Conservation (phyloP, 2,113 vertebrate species). For the Limnothrissa miodon region DNA sequence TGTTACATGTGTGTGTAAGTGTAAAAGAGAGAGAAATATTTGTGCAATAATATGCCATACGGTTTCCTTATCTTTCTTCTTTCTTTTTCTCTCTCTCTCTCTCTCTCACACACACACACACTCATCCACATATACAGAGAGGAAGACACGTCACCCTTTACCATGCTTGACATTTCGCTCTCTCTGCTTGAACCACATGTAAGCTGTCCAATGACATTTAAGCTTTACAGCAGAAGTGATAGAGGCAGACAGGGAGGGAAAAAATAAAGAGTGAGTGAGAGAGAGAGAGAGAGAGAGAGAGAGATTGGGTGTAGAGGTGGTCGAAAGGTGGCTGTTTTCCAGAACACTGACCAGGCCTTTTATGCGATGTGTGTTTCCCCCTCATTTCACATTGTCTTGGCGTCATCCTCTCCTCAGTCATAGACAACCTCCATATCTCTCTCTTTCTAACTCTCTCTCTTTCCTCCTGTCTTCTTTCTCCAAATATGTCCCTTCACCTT, state of each 20-base stretch:
- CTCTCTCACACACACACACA: constrained; percentile 21
- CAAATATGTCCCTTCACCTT: background rate
- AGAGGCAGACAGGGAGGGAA: constrained; percentile 24
- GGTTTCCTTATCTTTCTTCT: background rate
- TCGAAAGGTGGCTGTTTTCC: constrained; percentile 15
- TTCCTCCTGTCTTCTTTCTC: background rate
- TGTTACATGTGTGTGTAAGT: too few species aligned
- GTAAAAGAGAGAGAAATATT: background rate
- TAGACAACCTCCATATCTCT: constrained; percentile 10
- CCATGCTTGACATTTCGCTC: constrained; percentile 38
- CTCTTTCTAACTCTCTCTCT: background rate
- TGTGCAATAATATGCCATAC: background rate
- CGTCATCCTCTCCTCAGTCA: background rate
- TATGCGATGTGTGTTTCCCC: constrained; percentile 18
- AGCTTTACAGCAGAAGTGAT: constrained; percentile 28
- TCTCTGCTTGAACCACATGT: constrained; percentile 36
- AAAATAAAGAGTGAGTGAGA: constrained; percentile 11
- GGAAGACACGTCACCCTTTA: constrained; percentile 24
- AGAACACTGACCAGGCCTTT: constrained; percentile 29
- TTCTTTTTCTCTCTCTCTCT: too few species aligned
- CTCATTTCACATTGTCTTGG: constrained; percentile 8
- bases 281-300: constrained; percentile 21
- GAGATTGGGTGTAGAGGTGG: background rate
- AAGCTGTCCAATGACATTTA: constrained; percentile 41
- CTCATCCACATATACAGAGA: constrained; percentile 14